phyloP scores from a whole-genome alignment of 2,888 invertebrate genomes.

The Oligia latruncula region DNA sequence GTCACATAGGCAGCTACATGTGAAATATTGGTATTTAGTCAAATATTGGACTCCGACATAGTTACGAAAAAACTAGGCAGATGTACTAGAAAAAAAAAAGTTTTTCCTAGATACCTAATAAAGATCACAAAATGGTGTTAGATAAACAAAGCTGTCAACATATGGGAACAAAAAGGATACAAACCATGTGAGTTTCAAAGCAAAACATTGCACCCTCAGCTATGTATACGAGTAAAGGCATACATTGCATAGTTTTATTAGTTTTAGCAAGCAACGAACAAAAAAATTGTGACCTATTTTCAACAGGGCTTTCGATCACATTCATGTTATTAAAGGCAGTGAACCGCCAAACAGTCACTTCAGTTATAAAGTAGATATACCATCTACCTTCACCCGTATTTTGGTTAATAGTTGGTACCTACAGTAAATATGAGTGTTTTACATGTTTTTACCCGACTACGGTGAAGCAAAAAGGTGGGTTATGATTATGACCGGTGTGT shows the following conservation, averaged over 20 bases:
- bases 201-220: neutral
- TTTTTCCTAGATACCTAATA: neutral
- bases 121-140: neutral
- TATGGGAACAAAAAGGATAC: neutral
- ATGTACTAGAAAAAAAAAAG: neutral
- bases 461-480: no score
- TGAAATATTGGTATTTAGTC: neutral
- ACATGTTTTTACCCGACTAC: neutral
- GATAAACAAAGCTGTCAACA: neutral
- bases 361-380: neutral
- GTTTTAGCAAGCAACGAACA: conserved; percentile 15
- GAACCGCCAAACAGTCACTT: conserved; percentile 38
- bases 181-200: neutral
- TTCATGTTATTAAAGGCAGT: conserved; percentile 45
- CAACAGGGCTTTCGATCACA: conserved; percentile 32
- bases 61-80: no score
- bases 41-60: neutral
- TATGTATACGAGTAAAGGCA: neutral
- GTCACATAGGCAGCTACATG: neutral
- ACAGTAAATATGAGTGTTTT: neutral
- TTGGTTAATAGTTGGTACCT: neutral
- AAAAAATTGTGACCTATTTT: conserved; percentile 48
- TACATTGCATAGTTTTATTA: conserved; percentile 26
- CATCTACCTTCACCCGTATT: neutral
- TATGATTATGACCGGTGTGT: no score